Evolutionary conservation across 2,888 invertebrate species (phyloP).

Genomic region (Ectemnius lituratus): DNA sequence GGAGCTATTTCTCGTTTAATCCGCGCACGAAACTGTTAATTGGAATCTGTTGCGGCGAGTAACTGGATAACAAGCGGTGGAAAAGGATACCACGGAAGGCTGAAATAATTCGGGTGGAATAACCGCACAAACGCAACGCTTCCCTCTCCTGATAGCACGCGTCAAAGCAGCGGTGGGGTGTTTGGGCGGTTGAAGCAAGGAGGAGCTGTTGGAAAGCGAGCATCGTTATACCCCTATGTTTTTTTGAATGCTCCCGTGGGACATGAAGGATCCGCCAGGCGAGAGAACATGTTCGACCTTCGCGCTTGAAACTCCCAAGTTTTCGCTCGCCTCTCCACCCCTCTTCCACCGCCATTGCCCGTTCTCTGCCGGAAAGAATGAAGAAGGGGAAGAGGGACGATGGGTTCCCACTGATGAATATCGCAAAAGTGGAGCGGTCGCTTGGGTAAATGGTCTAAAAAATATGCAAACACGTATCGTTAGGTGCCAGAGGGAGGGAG

Average conservation of each 20-base stretch:
- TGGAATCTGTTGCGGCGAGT: background rate
- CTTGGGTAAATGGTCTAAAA: constrained; percentile 16
- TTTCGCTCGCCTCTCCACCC: too few species aligned
- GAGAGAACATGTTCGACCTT: background rate
- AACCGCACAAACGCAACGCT: background rate
- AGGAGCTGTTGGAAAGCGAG: background rate
- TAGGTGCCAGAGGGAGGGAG: too few species aligned
- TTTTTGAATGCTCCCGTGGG: constrained; percentile 1
- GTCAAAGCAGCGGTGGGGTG: background rate
- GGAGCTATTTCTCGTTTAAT: background rate
- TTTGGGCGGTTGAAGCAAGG: background rate
- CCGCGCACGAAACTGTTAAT: background rate
- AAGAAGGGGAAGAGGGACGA: background rate
- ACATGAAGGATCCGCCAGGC: background rate
- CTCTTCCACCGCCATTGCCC: too few species aligned
- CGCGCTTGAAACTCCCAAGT: background rate
- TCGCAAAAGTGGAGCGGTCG: constrained; percentile 15
- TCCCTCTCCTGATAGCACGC: background rate
- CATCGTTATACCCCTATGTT: constrained; percentile 6
- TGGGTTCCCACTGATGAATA: constrained; percentile 6
- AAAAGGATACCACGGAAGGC: constrained; percentile 5
- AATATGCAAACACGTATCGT: constrained; percentile 33
- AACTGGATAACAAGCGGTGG: background rate
- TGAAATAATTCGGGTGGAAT: constrained; percentile 2
- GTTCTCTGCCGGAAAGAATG: background rate